Evolutionary conservation across 1,140 invertebrate species (phyloP), one percentile per base, ranked within the genome.

Genomic region (Drosophila repleta): DNA sequence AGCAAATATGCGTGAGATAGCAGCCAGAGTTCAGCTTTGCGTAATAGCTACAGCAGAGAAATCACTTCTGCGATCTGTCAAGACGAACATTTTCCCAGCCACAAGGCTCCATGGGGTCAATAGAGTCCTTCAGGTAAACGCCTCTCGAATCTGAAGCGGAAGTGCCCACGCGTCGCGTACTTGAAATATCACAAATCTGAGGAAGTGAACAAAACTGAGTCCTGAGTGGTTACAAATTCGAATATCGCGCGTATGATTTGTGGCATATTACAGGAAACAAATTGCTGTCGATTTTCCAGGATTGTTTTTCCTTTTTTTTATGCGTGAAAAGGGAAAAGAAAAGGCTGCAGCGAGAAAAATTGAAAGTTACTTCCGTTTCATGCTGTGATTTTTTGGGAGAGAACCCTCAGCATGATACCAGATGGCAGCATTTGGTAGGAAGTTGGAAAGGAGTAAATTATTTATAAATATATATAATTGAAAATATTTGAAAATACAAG

Each of bases 1-100:
- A 11, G 56, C 32, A 62, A 71, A 74, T 69, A 87, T 81, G 64
- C 83, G 82, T 87, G 82, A 87, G 82, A 82, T 66, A 70, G 60
- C 63, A 3, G 49, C 52, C 6, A 32, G 69, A 61, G 67, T 79
- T 51, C 71, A 88, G 78, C 67, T 88, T 87, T 88, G 75, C 75
- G 70, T 66, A 85, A 82, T 66, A 56, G 18, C 43, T 21, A 15
- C 52, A 43, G 51, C 6, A 61, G 7, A 24, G 69, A 73, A 41
- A 63, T 65, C 43, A 37, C 43, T 68, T 43, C 37, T 26, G 24
- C 39, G 35, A 65, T 67, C 63, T 18, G 57, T 1, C 7, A 41
- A 46, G 62, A n/a, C n/a, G n/a, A 75, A 70, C 56, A 57, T 62
- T 24, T 78, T 87, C 81, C 70, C 78, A 87, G 78, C 51, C 45